Percentiles rank a stretch among this genome's conserved stretches.
These are phyloP conservation scores for Cyprinella venusta DNA, from an alignment of 2,797 vertebrate genomes.

Conservation along the genomic window DNA sequence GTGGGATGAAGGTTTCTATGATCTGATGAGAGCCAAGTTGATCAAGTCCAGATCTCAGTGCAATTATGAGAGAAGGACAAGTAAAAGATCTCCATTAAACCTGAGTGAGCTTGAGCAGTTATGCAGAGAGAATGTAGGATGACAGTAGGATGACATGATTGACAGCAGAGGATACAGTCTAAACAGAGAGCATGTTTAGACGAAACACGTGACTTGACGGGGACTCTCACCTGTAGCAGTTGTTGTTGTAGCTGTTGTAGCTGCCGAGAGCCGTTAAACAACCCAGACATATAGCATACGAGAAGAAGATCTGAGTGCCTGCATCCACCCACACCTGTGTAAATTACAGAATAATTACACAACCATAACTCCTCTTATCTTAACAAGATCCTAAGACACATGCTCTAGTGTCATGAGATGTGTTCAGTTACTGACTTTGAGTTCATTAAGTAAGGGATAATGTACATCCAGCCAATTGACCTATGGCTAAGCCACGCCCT, in stretches of 20 bases:
- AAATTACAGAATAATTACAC: slow-evolving; percentile 39
- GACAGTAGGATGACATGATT: too few species aligned
- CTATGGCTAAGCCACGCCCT: too few species aligned
- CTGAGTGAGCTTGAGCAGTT: neutral
- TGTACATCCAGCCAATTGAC: too few species aligned
- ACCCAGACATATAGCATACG: slow-evolving; percentile 97
- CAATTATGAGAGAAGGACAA: neutral
- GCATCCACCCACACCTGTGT: slow-evolving; percentile 97
- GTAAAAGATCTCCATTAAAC: neutral
- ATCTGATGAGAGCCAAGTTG: neutral
- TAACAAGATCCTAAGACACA: neutral
- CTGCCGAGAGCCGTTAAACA: slow-evolving; percentile 97
- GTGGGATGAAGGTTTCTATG: neutral
- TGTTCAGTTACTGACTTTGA: neutral
- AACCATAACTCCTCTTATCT: neutral
- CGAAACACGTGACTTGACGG: neutral
- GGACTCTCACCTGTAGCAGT: slow-evolving; percentile 92
- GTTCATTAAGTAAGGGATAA: neutral
- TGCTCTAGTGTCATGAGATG: neutral
- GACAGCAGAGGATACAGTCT: neutral
- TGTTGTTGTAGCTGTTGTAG: slow-evolving; percentile 97
- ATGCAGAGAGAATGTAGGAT: neutral
- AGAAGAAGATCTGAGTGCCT: slow-evolving; percentile 98
- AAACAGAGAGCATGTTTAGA: neutral
- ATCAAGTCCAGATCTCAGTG: neutral